These are phyloP conservation scores for Sicus ferrugineus DNA, from an alignment of 2,888 invertebrate genomes.

Conservation along the genomic window DNA sequence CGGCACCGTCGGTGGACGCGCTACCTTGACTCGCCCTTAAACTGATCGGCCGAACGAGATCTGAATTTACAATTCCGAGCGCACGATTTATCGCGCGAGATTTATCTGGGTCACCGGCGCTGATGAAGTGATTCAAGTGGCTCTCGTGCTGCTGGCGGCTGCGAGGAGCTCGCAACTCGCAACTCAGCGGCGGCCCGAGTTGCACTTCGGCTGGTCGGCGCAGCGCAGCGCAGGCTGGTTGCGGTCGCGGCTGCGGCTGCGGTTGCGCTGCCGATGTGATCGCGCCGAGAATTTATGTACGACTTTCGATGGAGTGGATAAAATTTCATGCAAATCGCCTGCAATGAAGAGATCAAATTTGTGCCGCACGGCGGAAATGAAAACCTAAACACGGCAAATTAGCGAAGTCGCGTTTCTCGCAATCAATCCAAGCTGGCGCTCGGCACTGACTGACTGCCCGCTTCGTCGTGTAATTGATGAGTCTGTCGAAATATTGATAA, in stretches of 20 bases:
- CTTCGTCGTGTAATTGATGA: slow-evolving; percentile 5
- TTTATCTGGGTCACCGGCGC: slow-evolving; percentile 36
- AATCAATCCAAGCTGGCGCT: slow-evolving; percentile 28
- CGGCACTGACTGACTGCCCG: neutral
- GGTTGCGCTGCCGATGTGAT: slow-evolving; percentile 37
- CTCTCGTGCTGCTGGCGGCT: neutral
- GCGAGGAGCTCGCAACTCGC: slow-evolving; percentile 10
- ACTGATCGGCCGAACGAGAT: slow-evolving; percentile 28
- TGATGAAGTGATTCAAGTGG: slow-evolving; percentile 44
- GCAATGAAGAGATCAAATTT: slow-evolving; percentile 30
- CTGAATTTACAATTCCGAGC: slow-evolving; percentile 30
- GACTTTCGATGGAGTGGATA: slow-evolving; percentile 31
- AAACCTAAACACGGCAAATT: neutral
- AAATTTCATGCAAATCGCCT: slow-evolving; percentile 22
- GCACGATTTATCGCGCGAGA: slow-evolving; percentile 30
- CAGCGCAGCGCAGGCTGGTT: slow-evolving; percentile 24
- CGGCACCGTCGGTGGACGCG: neutral
- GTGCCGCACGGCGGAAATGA: neutral
- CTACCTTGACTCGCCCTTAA: slow-evolving; percentile 20
- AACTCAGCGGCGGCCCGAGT: slow-evolving; percentile 41
- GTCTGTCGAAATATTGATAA: slow-evolving; percentile 25
- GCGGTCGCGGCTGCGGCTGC: slow-evolving; percentile 35
- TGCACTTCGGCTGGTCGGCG: slow-evolving; percentile 47
- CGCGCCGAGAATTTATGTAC: slow-evolving; percentile 41
- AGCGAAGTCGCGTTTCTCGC: neutral